Conservation (phyloP, 2,888 invertebrate genomes). For the Acholoe squamosa region DNA sequence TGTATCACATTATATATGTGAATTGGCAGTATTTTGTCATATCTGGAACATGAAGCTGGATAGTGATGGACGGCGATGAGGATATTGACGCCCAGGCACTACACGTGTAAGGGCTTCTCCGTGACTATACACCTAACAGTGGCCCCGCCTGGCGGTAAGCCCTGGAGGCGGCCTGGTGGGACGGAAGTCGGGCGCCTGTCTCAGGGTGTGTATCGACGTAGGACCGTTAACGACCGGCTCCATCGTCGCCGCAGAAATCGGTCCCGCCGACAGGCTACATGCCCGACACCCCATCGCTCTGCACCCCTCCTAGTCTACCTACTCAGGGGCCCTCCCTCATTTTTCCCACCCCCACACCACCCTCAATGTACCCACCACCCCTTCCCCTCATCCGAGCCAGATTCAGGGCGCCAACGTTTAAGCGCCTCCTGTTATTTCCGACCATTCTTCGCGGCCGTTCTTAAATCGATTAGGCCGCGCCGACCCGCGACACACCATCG, state of each 20-base stretch:
- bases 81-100: background rate
- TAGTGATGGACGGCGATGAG: background rate
- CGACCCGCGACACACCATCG: constrained; percentile 50
- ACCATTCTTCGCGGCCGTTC: constrained; percentile 55
- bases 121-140: background rate
- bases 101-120: background rate
- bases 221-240: background rate
- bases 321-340: too few relatives aligned
- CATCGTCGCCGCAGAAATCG: background rate
- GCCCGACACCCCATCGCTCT: constrained; percentile 34
- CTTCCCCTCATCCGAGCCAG: background rate
- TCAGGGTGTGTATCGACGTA: constrained; percentile 27
- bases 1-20: background rate
- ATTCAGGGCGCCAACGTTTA: constrained; percentile 34
- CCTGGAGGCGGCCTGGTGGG: background rate
- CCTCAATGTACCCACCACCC: too few relatives aligned
- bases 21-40: background rate
- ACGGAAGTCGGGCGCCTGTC: background rate
- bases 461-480: constrained; percentile 50
- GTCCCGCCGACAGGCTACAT: background rate
- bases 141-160: background rate
- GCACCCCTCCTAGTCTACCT: background rate
- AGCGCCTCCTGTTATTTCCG: constrained; percentile 54
- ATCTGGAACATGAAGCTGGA: background rate
- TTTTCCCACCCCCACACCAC: too few relatives aligned